Evolutionary conservation across 2,797 vertebrate genomes (phyloP), one percentile per base, ranked within the genome.

Genomic region (Coracias cyanogaster): DNA sequence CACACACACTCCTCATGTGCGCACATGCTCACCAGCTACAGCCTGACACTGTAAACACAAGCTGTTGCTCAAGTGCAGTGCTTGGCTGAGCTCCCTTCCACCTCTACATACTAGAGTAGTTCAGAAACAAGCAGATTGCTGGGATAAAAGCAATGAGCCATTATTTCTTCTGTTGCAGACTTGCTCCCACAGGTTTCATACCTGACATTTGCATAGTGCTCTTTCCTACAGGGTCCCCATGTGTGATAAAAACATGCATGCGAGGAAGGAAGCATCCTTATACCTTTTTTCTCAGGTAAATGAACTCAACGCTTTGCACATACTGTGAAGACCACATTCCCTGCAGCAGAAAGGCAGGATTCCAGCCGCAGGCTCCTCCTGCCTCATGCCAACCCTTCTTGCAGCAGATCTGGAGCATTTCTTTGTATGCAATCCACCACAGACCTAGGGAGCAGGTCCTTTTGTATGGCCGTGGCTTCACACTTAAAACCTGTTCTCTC

Each of bases 31-130:
- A 48, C 45, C 81, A 91, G 70, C 91, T 41, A 70, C 71, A 90
- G 91, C 86, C 86, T 81, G 17, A 49, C 74, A 37, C 77, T 5
- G 7, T 78, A 90, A 96, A 96, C 93, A 96, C 94, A 95, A 95
- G 93, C 96, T 96, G 96, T 90, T 92, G 71, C 78, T 95, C 71
- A 12, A 90, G 74, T 39, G 82, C 41, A 15, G 6, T 2, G 64
- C 78, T 93, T 95, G 90, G 57, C 96, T 95, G 74, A 85, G 81
- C 81, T 92, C 69, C 86, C 43, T 82, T 67, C 90, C 83, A 77
- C 83, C 33, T 84, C 71, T 20, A 15, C 2, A 1, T 55, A 26
- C 87, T 69, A 2, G 2, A 39, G n/a, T n/a, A 39, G 35, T 10
- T 90, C 64, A 74, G 88, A 69, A 89, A 65, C 83, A 62, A 67